phyloP scores from a whole-genome alignment of 2,888 invertebrate species.

The Platycnemis pennipes region DNA sequence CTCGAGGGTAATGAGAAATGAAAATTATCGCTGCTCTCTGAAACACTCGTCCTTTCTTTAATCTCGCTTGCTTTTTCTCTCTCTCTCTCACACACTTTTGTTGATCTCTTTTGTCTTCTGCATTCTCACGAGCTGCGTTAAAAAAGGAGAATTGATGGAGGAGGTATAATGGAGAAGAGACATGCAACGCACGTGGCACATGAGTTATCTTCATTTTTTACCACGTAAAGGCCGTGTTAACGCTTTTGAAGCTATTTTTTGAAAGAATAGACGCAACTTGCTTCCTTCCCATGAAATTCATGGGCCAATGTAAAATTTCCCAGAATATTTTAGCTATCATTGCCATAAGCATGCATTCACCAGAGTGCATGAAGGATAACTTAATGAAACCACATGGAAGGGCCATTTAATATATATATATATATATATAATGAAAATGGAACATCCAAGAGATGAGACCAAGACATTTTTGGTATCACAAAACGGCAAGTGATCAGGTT shows the following conservation, averaged over 20 bases:
- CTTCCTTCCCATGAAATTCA: not conserved
- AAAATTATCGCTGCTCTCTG: not conserved
- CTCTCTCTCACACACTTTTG: not conserved
- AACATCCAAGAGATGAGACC: no score
- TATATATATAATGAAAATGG: no score
- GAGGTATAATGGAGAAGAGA: not conserved
- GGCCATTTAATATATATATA: no score
- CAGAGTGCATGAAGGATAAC: no score
- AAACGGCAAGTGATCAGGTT: no score
- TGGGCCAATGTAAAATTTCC: no score
- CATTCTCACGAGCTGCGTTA: not conserved
- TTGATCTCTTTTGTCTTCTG: not conserved
- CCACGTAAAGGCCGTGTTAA: not conserved
- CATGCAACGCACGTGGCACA: not conserved
- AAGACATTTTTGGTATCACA: no score
- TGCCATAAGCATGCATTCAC: no score
- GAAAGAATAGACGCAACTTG: not conserved
- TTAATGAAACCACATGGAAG: no score
- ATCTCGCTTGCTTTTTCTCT: not conserved
- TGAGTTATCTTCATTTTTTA: not conserved
- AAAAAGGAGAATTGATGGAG: not conserved
- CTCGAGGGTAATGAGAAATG: conserved; percentile 30
- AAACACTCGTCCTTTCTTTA: conserved; percentile 8
- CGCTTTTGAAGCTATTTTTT: not conserved
- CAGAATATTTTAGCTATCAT: no score